A percentile compares a stretch with the other conserved stretches of the same genome.
Evolutionary conservation across 1,140 invertebrate genomes (phyloP).

Genomic region (Bombus turneri): DNA sequence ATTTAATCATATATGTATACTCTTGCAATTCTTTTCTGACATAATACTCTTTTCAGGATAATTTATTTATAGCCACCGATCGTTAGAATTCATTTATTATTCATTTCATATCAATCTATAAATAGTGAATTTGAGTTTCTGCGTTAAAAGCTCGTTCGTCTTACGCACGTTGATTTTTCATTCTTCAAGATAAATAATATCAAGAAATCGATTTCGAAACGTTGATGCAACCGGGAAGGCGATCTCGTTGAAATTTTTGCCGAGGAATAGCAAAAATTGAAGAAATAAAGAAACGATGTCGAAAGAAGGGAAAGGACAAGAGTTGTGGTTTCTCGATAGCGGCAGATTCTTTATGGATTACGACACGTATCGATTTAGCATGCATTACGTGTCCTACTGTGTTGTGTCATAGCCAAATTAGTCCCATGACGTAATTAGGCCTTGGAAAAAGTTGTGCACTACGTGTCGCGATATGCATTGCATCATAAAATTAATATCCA

Average conservation of each 20-base stretch:
- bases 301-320: neutral
- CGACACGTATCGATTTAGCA: slow-evolving; percentile 46
- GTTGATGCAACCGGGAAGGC: neutral
- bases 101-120: too few species aligned
- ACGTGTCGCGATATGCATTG: neutral
- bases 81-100: neutral
- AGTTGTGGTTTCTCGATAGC: slow-evolving; percentile 11
- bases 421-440: slow-evolving; percentile 46
- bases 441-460: slow-evolving; percentile 24
- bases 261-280: neutral
- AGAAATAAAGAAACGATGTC: neutral
- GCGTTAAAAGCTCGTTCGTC: neutral
- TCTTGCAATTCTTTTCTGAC: neutral
- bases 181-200: neutral
- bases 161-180: neutral
- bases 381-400: slow-evolving; percentile 26
- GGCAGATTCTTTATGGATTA: slow-evolving; percentile 31
- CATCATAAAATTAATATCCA: slow-evolving; percentile 21
- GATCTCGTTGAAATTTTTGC: neutral
- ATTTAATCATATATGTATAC: neutral
- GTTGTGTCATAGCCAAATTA: slow-evolving; percentile 46
- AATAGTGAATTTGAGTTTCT: neutral
- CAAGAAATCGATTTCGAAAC: neutral
- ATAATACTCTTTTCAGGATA: neutral
- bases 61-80: neutral